Percentiles rank a stretch among this genome's conserved stretches.
These are phyloP conservation scores for Drosophila peninsularis DNA, from an alignment of 2,888 invertebrate genomes.

Conservation along the genomic window DNA sequence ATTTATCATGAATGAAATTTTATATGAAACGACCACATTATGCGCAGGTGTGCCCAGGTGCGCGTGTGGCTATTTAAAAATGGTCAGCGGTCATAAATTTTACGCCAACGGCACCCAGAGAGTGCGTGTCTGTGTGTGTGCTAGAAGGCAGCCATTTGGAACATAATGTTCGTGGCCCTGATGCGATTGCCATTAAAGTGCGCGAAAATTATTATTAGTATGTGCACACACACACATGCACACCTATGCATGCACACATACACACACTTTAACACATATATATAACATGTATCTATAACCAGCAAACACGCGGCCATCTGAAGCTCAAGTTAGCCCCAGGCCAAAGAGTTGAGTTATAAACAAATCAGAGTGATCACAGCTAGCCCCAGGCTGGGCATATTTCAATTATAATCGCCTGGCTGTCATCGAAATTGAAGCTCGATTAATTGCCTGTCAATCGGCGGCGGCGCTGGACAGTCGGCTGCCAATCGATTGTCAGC, in stretches of 20 bases:
- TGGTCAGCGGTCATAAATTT: slow-evolving; percentile 78
- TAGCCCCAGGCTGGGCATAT: neutral
- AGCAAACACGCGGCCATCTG: too few relatives aligned
- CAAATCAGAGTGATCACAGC: neutral
- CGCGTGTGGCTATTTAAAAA: slow-evolving; percentile 78
- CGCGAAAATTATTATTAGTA: slow-evolving; percentile 39
- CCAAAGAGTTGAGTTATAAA: neutral
- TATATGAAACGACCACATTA: slow-evolving; percentile 72
- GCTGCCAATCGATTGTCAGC: slow-evolving; percentile 51
- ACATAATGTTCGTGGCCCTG: slow-evolving; percentile 13
- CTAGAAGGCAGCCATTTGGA: slow-evolving; percentile 31
- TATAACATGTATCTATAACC: too few relatives aligned
- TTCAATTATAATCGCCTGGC: slow-evolving; percentile 1
- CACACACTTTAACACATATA: neutral
- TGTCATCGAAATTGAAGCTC: slow-evolving; percentile 5
- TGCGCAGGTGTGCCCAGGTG: slow-evolving; percentile 79
- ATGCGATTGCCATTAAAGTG: slow-evolving; percentile 55
- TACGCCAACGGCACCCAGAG: slow-evolving; percentile 32
- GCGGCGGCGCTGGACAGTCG: slow-evolving; percentile 15
- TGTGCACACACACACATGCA: slow-evolving; percentile 11
- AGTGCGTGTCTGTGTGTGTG: slow-evolving; percentile 37
- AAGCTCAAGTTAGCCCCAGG: too few relatives aligned
- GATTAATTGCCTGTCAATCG: slow-evolving; percentile 34
- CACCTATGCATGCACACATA: neutral
- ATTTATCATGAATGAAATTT: slow-evolving; percentile 69